Evolutionary conservation across 2,888 invertebrate species (phyloP), one percentile per base, ranked within the genome.

Genomic region (Brachylomia viminalis): DNA sequence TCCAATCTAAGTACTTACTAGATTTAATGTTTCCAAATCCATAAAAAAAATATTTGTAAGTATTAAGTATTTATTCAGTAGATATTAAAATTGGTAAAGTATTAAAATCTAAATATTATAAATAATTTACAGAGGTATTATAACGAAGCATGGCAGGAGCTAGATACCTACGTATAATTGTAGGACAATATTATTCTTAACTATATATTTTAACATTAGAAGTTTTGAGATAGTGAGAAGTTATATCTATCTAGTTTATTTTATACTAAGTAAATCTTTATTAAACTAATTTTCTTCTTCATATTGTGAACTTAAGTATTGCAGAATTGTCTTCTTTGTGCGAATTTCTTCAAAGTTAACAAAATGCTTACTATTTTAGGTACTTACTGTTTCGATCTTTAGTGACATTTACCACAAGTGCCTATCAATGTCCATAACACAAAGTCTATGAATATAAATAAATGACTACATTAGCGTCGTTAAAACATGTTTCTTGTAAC

Each of bases 401-500:
- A 15, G 30, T 33, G 42, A 52, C 27, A 33, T 52, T 56, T 38
- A 56, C 67, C n/a, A 64, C 6, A 59, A 72, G 42, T 45, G 42
- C 10, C 20, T 79, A 42, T 49, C 42, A 79, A 67, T 45, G 67
- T 79, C 75, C 62, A 67, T 56, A 79, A 47, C 33, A 75, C 68
- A 67, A 68, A 79, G 68, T 68, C 64, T 68, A 27, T 78, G 69
- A 58, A 47, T 47, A 47, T 68, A 69, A 56, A 70, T 76, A 67
- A 56, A 58, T 30, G n/a, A 72, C 27, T 56, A 33, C 33, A 80
- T 52, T 74, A 74, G 49, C 54, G 45, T 15, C 42, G 47, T 73
- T 86, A 72, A 70, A 80, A 79, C 78, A 73, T 65, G 75, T 66
- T 75, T 76, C 61, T 79, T 67, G 80, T 70, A 61, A 69, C 70